Evolutionary conservation across 2,888 invertebrate genomes (phyloP), one percentile per base, ranked within the genome.

Genomic region (Heliconius sara): DNA sequence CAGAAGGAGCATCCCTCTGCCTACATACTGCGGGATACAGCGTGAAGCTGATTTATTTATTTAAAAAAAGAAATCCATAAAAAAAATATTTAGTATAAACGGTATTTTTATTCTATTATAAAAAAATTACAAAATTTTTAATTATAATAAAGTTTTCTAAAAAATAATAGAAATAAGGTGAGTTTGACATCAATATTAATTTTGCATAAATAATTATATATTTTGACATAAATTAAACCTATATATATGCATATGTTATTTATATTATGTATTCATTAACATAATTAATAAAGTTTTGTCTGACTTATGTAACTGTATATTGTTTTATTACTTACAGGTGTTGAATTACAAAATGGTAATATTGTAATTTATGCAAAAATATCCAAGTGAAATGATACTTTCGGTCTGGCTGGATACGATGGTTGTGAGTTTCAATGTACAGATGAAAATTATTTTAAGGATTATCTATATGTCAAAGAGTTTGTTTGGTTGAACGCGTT

Each of bases 221-320:
- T 57, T 77, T 77, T 47, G 71, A 77, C 52, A 19, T 65, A 52
- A 63, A 25, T 6, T 66, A 22, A 19, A 27, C 27, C 16, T 39
- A 34, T 43, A 30, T 65, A 19, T 65, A 34, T 66, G 2, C 27
- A 27, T 47, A 47, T 47, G 27, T 34, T 34, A 65, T 72, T 72
- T 66, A 66, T 66, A 66, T 78, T 39, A 39, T 16, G 72, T 66
- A 65, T 71, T 57, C 7, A 72, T 72, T 63, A 25, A 39, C 43
- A 52, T 78, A 52, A 12, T 65, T 72, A 52, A 78, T 72, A 34
- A 72, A 72, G 19, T 73, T 73, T 63, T 39, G 22, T 72, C 77
- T 72, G 34, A 16, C 52, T 78, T 25, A n/a, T 65, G 34, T 39
- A 72, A 66, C 65, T 78, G 72, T 78, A 47, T 72, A 77, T 65